Evolutionary conservation across 2,797 vertebrate genomes (phyloP).

Genomic region (Aulostomus chinensis): DNA sequence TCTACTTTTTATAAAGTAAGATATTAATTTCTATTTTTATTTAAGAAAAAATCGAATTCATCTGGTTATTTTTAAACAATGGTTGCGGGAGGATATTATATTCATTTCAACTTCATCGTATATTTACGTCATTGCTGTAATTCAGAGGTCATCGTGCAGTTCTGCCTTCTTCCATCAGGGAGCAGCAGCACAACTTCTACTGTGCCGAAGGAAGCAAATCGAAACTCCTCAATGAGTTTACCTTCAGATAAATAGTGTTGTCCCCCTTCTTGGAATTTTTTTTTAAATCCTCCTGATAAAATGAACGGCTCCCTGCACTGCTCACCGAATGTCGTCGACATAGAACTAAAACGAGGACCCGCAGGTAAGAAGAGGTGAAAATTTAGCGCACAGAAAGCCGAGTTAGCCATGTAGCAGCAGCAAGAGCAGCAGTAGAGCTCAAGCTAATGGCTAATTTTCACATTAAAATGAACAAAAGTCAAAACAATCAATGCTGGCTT

Average conservation of each 20-base stretch:
- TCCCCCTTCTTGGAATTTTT: background rate
- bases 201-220: slow-evolving; percentile 30
- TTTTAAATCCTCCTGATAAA: slow-evolving; percentile 2
- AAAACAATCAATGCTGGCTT: too few relatives aligned
- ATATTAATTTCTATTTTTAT: too few relatives aligned
- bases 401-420: slow-evolving; percentile 30
- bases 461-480: background rate
- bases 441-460: slow-evolving; percentile 51
- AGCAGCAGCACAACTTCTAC: slow-evolving; percentile 36
- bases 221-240: slow-evolving; percentile 73
- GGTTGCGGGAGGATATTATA: too few relatives aligned
- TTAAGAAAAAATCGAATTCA: too few relatives aligned
- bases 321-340: slow-evolving; percentile 37
- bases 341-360: slow-evolving; percentile 74
- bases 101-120: too few relatives aligned
- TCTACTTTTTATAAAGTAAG: too few relatives aligned
- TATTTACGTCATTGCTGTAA: background rate
- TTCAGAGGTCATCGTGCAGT: slow-evolving; percentile 30
- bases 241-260: slow-evolving; percentile 51
- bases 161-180: slow-evolving; percentile 19
- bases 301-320: slow-evolving; percentile 76
- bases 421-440: slow-evolving; percentile 6
- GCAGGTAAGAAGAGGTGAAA: slow-evolving; percentile 55
- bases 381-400: slow-evolving; percentile 2
- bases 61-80: too few relatives aligned